Base-by-base conservation (phyloP, 2,113 vertebrate genomes). In the Brachypteracias leptosomus region DNA sequence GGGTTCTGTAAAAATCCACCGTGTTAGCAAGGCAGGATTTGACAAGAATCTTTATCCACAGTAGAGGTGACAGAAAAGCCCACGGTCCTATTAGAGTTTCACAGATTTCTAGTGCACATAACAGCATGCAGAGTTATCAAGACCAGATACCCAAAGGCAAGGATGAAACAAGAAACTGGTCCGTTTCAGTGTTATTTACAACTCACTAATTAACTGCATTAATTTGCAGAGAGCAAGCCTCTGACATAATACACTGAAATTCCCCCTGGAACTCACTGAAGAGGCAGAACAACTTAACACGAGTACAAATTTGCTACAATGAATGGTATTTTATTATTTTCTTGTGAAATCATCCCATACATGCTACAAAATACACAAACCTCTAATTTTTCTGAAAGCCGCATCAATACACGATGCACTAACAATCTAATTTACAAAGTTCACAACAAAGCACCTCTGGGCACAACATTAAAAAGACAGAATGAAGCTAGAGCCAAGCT, bases 1-100 rank as follows among this genome's bases (percentile, higher is more conserved):
- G 98, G 92, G 99, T 99, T 95, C 99, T 99, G 91, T 42, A 97
- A 97, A 93, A 79, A 96, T 85, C n/a, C 20, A 81, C 79, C 9
- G 51, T 5, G 40, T 97, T 72, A 96, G 72, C 81, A 24, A 95
- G 89, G 76, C 1, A 78, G 55, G 80, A 73, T 57, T 67, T 40
- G 67, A 79, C 36, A 51, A 66, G n/a, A 70, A 80, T 59, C 55
- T 71, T 79, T 57, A 82, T 55, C 22, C 80, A 52, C 10, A 13
- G 49, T 1, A 44, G 9, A 86, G 33, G 38, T 51, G 71, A 72
- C 33, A 73, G 18, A 88, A 61, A 40, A 95, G 21, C 28, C 76
- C 47, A 21, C 0, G 6, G 58, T 51, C 36, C 31, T 66, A 13
- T 26, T 66, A 54, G 0, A 3, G 21, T 40, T 77, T 78, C 65